A percentile compares a stretch with the other conserved stretches of the same genome.
Conservation (phyloP, 2,797 vertebrate genomes). For the Hippoglossus hippoglossus region DNA sequence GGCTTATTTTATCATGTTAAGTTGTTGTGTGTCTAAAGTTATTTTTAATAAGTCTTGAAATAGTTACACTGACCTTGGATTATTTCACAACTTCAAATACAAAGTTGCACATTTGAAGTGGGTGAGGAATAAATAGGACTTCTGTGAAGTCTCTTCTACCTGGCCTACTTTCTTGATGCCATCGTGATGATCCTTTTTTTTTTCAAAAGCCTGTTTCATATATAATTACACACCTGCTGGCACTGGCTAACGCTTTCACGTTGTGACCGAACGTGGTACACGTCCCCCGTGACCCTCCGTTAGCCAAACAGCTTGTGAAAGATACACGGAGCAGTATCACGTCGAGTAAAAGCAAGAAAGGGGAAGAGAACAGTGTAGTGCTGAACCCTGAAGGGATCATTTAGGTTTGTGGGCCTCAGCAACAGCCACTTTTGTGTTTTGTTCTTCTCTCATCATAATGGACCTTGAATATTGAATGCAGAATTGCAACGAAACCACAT, state of each 20-base stretch:
- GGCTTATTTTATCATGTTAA: slow-evolving; percentile 41
- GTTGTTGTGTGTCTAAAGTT: slow-evolving; percentile 50
- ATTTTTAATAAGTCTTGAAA: slow-evolving; percentile 72
- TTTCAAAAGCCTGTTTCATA: slow-evolving; percentile 70
- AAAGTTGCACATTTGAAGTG: slow-evolving; percentile 67
- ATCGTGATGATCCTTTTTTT: slow-evolving; percentile 54
- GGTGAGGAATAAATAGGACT: slow-evolving; percentile 78
- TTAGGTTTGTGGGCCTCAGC: slow-evolving; percentile 34
- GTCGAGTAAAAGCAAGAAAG: slow-evolving; percentile 44
- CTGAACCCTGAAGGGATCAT: slow-evolving; percentile 45
- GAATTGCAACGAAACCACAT: slow-evolving; percentile 15
- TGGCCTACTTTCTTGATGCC: slow-evolving; percentile 72
- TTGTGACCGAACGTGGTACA: slow-evolving; percentile 68
- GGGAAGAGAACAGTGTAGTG: slow-evolving; percentile 31
- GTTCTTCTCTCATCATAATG: slow-evolving; percentile 37
- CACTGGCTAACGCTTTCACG: slow-evolving; percentile 68
- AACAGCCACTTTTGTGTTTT: slow-evolving; percentile 36
- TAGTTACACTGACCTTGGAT: slow-evolving; percentile 69
- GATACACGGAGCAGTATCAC: slow-evolving; percentile 64
- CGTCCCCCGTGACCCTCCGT: slow-evolving; percentile 72
- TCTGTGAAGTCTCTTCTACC: slow-evolving; percentile 57
- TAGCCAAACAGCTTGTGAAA: slow-evolving; percentile 73
- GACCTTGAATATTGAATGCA: slow-evolving; percentile 48
- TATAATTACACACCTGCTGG: slow-evolving; percentile 82
- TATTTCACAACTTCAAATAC: slow-evolving; percentile 65